These are phyloP conservation scores for Bradypodion pumilum DNA, from an alignment of 2,797 vertebrate genomes.

Conservation along the genomic window DNA sequence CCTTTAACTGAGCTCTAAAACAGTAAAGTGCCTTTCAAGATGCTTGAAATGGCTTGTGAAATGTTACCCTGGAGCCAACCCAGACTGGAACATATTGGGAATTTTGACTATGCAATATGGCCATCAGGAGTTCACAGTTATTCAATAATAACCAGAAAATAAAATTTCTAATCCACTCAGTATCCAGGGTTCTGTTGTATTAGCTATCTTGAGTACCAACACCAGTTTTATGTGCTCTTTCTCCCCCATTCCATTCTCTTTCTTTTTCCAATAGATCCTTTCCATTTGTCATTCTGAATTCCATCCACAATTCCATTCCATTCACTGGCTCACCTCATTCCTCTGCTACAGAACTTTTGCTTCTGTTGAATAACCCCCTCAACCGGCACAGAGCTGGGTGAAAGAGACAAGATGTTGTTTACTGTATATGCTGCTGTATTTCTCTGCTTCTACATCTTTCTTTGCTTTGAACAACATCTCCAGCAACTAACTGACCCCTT, in stretches of 20 bases:
- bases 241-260: not conserved
- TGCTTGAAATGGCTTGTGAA: not conserved
- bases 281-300: not conserved
- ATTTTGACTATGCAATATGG: too few relatives aligned
- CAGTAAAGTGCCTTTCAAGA: too few relatives aligned
- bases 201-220: not conserved
- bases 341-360: not conserved
- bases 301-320: not conserved
- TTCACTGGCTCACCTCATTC: not conserved
- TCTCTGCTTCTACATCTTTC: not conserved
- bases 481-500: not conserved
- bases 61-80: not conserved
- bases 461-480: not conserved
- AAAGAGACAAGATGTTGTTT: too few relatives aligned
- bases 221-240: not conserved
- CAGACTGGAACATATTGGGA: too few relatives aligned
- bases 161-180: too few relatives aligned
- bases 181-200: not conserved
- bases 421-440: not conserved
- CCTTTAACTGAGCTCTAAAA: too few relatives aligned
- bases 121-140: too few relatives aligned
- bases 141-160: too few relatives aligned
- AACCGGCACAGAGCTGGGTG: too few relatives aligned
- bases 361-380: too few relatives aligned
- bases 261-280: too few relatives aligned